Evolutionary conservation across 2,113 vertebrate genomes (phyloP), one percentile per base, ranked within the genome.

Genomic region (Pavo muticus): DNA sequence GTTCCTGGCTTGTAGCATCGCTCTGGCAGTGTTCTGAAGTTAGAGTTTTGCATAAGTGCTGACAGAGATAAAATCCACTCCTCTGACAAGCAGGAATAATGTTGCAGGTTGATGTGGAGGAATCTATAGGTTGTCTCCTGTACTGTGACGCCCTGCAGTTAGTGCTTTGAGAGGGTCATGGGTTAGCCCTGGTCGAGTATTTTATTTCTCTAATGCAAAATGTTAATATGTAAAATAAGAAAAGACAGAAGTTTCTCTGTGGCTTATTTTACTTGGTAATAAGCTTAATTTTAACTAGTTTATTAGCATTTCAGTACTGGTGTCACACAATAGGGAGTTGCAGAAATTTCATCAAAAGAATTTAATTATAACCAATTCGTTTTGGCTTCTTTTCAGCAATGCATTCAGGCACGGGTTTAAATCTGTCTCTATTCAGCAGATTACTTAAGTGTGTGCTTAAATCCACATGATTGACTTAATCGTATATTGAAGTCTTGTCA

Each of bases 241-340:
- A 82, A 91, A 93, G 32, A 48, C 52, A 42, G 37, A 84, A 81
- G 15, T 68, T 30, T 78, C 76, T 90, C 52, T 72, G 47, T 67
- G 86, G 57, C 88, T 96, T 88, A 94, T 96, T 96, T 95, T 93
- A 84, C 83, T 91, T 95, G 80, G 70, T 97, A 95, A 95, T 95
- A 90, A 88, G 88, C 88, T 61, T 91, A 48, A 84, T 90, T 93
- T 95, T 78, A 87, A 93, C 61, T 77, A 76, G 73, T 94, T 84
- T 88, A 95, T 96, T 95, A 93, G 93, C 93, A 95, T 95, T 96
- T 94, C 88, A 82, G 86, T 82, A 61, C 69, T 93, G 52, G 13
- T 94, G 45, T 81, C 88, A 89, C 57, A 88, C 88, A 90, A 63
- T 69, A 59, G 94, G 92, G 96, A 95, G 76, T 65, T 95, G 69